Conservation (phyloP, 2,797 vertebrate species). For the Darevskia mixta region DNA sequence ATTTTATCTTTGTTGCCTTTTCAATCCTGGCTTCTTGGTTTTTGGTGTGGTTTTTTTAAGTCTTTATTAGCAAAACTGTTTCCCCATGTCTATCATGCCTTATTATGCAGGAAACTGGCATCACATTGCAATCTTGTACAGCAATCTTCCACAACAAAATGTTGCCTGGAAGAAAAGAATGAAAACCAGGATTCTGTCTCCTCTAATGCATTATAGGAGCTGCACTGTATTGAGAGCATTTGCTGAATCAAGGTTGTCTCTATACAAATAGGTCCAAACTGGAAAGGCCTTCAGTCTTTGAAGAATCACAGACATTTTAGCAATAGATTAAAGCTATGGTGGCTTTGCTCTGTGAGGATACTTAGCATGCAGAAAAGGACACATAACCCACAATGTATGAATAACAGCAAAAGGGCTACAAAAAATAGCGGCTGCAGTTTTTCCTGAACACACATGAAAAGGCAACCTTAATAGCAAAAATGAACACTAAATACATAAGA, state of each 20-base stretch:
- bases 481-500: background rate
- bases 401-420: background rate
- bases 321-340: background rate
- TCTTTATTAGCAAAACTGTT: background rate
- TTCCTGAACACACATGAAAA: background rate
- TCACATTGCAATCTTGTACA: background rate
- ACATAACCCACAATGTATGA: background rate
- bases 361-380: background rate
- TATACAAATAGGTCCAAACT: background rate
- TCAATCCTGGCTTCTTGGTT: background rate
- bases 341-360: background rate
- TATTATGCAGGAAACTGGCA: background rate
- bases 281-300: background rate
- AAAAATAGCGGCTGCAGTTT: background rate
- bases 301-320: background rate
- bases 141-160: background rate
- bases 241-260: background rate
- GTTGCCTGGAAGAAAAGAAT: background rate
- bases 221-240: background rate
- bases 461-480: background rate
- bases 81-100: background rate
- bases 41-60: background rate
- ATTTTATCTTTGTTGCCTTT: constrained; percentile 1
- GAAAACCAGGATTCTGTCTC: background rate
- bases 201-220: background rate